Percentiles rank a stretch among this genome's conserved stretches.
Evolutionary conservation across 2,113 vertebrate genomes (phyloP).

Genomic region (Onychorhynchus coronatus): DNA sequence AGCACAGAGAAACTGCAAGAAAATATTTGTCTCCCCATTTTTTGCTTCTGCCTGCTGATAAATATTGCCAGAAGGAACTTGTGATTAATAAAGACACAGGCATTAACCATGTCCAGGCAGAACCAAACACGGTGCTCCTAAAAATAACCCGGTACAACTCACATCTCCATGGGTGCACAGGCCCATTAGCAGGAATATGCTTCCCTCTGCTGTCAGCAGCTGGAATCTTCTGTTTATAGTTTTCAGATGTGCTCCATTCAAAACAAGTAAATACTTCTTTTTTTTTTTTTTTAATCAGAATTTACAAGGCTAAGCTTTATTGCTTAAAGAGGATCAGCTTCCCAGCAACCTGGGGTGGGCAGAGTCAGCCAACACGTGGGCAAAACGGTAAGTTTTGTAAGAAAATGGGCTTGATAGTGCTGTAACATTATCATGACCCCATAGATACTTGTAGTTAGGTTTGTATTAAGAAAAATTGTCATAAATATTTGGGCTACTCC

Average conservation of each 20-base stretch:
- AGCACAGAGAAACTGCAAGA: conserved; percentile 7
- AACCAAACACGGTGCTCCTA: neutral
- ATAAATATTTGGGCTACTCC: neutral
- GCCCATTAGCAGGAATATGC: conserved; percentile 31
- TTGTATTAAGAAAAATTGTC: neutral
- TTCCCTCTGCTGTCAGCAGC: conserved; percentile 66
- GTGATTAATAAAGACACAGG: conserved; percentile 6
- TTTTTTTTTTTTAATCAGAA: neutral
- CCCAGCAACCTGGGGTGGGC: neutral
- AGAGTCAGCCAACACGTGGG: neutral
- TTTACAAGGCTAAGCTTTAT: neutral
- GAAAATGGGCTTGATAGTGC: neutral
- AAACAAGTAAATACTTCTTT: neutral
- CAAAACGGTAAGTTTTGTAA: neutral
- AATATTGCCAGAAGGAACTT: conserved; percentile 42
- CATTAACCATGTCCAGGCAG: conserved; percentile 10
- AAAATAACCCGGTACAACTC: neutral
- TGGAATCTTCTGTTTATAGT: conserved; percentile 15
- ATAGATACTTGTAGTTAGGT: neutral
- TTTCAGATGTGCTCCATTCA: conserved; percentile 29
- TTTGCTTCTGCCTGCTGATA: conserved; percentile 1
- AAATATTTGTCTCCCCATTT: conserved; percentile 24
- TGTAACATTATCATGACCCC: neutral
- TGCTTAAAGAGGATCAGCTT: neutral
- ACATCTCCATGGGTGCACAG: neutral